phyloP scores from a whole-genome alignment of 2,888 invertebrate genomes.

The Drosophila parthenogenetica region DNA sequence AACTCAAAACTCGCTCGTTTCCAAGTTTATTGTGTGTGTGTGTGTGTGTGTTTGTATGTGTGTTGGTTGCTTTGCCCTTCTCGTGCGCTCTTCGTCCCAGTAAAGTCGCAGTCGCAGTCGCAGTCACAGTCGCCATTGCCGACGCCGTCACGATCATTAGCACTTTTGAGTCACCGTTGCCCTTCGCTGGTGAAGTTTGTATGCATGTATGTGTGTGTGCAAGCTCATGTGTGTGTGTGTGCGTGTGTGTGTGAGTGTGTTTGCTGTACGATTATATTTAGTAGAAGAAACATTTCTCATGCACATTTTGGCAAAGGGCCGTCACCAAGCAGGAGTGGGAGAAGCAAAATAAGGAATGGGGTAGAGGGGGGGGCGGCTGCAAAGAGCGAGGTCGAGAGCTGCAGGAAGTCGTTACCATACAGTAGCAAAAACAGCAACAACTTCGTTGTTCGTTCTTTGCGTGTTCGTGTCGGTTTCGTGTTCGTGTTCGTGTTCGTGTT shows the following conservation, averaged over 20 bases:
- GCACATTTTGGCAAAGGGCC: constrained; percentile 46
- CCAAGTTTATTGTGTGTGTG: constrained; percentile 20
- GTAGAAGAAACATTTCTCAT: constrained; percentile 45
- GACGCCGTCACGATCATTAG: constrained; percentile 58
- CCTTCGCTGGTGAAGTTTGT: constrained; percentile 52
- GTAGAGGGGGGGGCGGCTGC: not conserved
- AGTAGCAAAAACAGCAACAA: constrained; percentile 50
- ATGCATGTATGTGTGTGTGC: not conserved
- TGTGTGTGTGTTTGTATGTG: constrained; percentile 10
- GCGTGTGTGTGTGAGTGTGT: constrained; percentile 14
- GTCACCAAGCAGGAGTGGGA: not conserved
- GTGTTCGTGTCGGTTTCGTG: constrained; percentile 35
- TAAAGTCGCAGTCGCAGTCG: constrained; percentile 34
- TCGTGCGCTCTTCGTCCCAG: constrained; percentile 43
- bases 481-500: constrained; percentile 26
- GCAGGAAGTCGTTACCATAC: constrained; percentile 71
- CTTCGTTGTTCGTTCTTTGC: constrained; percentile 32
- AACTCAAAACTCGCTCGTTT: constrained; percentile 25
- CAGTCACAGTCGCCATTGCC: constrained; percentile 14
- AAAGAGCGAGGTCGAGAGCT: constrained; percentile 42
- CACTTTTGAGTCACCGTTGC: constrained; percentile 68
- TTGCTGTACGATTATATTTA: constrained; percentile 31
- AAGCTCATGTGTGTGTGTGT: not conserved
- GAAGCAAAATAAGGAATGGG: not conserved
- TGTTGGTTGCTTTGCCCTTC: constrained; percentile 34